Percentiles rank a stretch among this genome's conserved stretches.
Conservation (phyloP, 2,888 invertebrate genomes). For the Disparrhopalites patrizii region DNA sequence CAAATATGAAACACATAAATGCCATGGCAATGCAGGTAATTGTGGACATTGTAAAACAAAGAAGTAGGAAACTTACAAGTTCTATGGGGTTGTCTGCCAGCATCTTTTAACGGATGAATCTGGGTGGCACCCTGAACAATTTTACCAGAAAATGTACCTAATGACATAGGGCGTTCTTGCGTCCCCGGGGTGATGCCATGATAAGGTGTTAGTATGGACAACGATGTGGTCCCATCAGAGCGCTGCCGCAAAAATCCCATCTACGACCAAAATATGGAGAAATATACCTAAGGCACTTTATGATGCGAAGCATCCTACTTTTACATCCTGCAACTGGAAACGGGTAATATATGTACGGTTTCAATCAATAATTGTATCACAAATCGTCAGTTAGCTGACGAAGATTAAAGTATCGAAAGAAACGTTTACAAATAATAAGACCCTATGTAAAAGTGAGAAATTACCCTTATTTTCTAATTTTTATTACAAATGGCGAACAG, state of each 20-base stretch:
- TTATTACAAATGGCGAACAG: too few species aligned
- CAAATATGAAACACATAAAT: neutral
- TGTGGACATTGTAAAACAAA: neutral
- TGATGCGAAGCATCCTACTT: too few species aligned
- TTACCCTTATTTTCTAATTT: too few species aligned
- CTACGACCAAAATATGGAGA: too few species aligned
- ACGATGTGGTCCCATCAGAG: slow-evolving; percentile 80
- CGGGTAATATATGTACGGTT: too few species aligned
- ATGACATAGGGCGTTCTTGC: slow-evolving; percentile 72
- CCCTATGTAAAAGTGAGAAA: too few species aligned
- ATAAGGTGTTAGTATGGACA: slow-evolving; percentile 75
- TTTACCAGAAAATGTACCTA: slow-evolving; percentile 79
- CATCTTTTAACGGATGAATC: slow-evolving; percentile 76
- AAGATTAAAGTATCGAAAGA: too few species aligned
- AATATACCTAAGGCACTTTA: too few species aligned
- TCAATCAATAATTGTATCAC: too few species aligned
- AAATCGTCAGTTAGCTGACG: too few species aligned
- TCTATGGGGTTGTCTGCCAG: slow-evolving; percentile 80
- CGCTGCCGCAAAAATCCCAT: slow-evolving; percentile 83
- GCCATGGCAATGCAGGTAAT: neutral
- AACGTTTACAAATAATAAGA: too few species aligned
- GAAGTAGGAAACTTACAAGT: slow-evolving; percentile 55
- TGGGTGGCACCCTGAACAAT: slow-evolving; percentile 73
- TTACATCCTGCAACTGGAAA: too few species aligned
- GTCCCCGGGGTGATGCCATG: slow-evolving; percentile 66